Conservation (phyloP, 2,797 vertebrate genomes). For the Melanotaenia trifasciata region DNA sequence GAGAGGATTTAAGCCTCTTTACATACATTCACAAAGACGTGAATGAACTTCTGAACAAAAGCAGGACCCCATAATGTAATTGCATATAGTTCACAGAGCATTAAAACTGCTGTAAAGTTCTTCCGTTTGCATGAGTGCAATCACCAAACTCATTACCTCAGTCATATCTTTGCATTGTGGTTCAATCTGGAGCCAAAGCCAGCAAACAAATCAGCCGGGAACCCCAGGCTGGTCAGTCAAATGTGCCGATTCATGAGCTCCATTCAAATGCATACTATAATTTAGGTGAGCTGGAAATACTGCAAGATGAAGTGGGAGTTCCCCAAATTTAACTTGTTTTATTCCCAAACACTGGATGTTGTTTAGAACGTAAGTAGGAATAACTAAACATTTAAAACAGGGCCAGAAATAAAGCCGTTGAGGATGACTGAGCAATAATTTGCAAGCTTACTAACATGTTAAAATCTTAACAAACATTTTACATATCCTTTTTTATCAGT, state of each 20-base stretch:
- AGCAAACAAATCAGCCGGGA: constrained; percentile 41
- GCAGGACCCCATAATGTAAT: background rate
- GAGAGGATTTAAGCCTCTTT: background rate
- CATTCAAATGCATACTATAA: background rate
- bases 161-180: background rate
- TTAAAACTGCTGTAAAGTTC: background rate
- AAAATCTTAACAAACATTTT: no score
- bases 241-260: background rate
- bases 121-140: background rate
- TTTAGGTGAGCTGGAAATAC: background rate
- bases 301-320: background rate
- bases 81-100: background rate
- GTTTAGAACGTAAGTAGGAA: no score
- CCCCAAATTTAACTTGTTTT: no score
- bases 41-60: background rate
- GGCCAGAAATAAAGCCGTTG: no score
- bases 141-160: no score
- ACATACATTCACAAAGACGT: background rate
- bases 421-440: no score
- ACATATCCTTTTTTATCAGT: no score
- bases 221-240: background rate
- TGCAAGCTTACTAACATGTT: no score
- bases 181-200: constrained; percentile 9
- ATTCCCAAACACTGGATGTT: no score
- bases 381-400: no score